Conservation (phyloP, 2,888 invertebrate species). For the Drosophila sordidapex region DNA sequence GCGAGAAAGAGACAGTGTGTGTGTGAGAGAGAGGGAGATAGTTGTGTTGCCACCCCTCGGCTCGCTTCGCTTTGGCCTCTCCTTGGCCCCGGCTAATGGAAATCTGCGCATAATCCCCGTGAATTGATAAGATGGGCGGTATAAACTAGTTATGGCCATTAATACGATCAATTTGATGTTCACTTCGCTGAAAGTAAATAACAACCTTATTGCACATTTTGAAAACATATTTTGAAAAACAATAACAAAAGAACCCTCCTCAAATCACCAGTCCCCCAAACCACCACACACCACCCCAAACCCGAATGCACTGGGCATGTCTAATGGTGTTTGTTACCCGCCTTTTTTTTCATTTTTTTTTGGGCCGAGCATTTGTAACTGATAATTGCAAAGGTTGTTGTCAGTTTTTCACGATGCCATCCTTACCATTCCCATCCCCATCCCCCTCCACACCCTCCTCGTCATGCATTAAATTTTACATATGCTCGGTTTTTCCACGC, state of each 20-base stretch:
- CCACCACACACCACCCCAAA: background rate
- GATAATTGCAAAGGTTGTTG: slow-evolving; percentile 74
- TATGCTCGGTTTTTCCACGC: slow-evolving; percentile 50
- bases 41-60: slow-evolving; percentile 32
- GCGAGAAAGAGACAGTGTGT: background rate
- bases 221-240: slow-evolving; percentile 56
- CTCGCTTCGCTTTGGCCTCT: background rate
- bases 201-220: slow-evolving; percentile 81
- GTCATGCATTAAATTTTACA: slow-evolving; percentile 54
- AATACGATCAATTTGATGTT: slow-evolving; percentile 85
- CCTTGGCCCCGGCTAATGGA: slow-evolving; percentile 71
- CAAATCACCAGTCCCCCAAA: background rate
- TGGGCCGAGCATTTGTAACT: slow-evolving; percentile 64
- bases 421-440: slow-evolving; percentile 7
- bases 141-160: slow-evolving; percentile 85
- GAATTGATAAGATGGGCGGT: slow-evolving; percentile 85
- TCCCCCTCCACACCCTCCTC: background rate
- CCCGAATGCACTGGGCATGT: slow-evolving; percentile 18
- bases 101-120: slow-evolving; percentile 83
- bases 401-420: slow-evolving; percentile 31
- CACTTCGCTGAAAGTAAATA: slow-evolving; percentile 83
- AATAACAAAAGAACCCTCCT: slow-evolving; percentile 23
- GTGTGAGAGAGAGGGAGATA: background rate
- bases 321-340: slow-evolving; percentile 68
- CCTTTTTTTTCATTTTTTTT: slow-evolving; percentile 34